A percentile compares a stretch with the other conserved stretches of the same genome.
Conservation (phyloP, 1,140 invertebrate species). For the Wiebesia pumilae region DNA sequence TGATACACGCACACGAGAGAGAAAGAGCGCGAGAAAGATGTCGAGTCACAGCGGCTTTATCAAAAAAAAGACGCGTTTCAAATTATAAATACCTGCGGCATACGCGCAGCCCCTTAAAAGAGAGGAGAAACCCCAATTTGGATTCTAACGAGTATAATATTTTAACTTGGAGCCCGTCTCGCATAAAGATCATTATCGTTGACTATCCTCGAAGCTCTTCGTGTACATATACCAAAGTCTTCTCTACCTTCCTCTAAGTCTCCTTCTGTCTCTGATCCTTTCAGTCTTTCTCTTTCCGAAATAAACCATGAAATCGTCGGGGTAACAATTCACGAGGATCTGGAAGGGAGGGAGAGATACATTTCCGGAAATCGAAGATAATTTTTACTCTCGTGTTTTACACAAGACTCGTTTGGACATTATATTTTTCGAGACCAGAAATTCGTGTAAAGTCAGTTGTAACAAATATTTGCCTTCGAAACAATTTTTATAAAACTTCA, state of each 20-base stretch:
- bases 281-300: conserved; percentile 39
- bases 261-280: conserved; percentile 45
- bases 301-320: conserved; percentile 47
- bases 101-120: conserved; percentile 55
- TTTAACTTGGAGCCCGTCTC: conserved; percentile 62
- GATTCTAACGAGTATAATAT: conserved; percentile 70
- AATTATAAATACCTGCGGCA: conserved; percentile 64
- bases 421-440: not conserved
- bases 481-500: not conserved
- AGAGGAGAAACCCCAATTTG: conserved; percentile 64
- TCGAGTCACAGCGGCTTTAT: conserved; percentile 59
- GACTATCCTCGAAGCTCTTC: conserved; percentile 34
- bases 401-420: not conserved
- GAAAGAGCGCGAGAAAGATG: not conserved
- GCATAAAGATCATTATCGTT: conserved; percentile 71
- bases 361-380: conserved; percentile 50
- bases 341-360: conserved; percentile 25
- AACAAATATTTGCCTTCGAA: not conserved
- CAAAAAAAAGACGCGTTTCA: conserved; percentile 62
- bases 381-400: conserved; percentile 47
- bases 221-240: conserved; percentile 39
- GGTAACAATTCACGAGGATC: not conserved
- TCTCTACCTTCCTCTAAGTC: conserved; percentile 39
- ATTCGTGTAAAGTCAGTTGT: not conserved
- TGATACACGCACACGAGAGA: conserved; percentile 20